Evolutionary conservation across 1,140 invertebrate genomes (phyloP), one percentile per base, ranked within the genome.

Genomic region (Achatina immaculata): DNA sequence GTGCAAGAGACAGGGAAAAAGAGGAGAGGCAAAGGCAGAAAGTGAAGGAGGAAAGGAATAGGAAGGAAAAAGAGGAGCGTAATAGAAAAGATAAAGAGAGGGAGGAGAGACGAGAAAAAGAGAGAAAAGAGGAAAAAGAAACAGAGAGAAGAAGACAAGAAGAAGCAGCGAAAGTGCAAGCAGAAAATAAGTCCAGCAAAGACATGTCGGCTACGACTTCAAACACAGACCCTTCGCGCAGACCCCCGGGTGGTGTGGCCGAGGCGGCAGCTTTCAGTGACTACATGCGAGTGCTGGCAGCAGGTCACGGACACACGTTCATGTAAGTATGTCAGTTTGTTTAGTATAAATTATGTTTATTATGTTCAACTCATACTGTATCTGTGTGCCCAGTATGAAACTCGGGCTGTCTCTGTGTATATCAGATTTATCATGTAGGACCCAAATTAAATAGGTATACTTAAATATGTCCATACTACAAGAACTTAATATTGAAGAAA

Each of bases 211-310:
- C 58, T 31, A 28, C 3, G 58, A 31, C n/a, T 6, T 28, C 58
- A 6, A 31, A n/a, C 28, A 55, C 9, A 45, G 68, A 80, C 36
- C 62, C 48, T 28, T 48, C 45, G 19, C 38, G 65, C 28, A 40
- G 38, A 42, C 65, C 38, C 31, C 45, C 43, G 21, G 45, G 43
- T 6, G 73, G 68, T 3, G 62, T 80, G 43, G 73, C 79, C 21
- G 81, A 81, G 16, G 77, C 80, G 31, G 83, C 81, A 0, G 83
- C 80, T 38, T 85, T 83, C 72, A 86, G 84, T 42, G 85, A 86
- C 38, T 86, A 85, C 75, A 86, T 86, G 85, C 77, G 84, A 31
- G 71, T 82, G 16, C 62, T 86, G 24, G 85, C 85, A n/a, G 84
- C 85, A 28, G 82, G 81, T 11, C 83, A 86, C 28, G 78, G 77